Conservation (phyloP, 2,797 vertebrate species). For the Aratinga solstitialis region DNA sequence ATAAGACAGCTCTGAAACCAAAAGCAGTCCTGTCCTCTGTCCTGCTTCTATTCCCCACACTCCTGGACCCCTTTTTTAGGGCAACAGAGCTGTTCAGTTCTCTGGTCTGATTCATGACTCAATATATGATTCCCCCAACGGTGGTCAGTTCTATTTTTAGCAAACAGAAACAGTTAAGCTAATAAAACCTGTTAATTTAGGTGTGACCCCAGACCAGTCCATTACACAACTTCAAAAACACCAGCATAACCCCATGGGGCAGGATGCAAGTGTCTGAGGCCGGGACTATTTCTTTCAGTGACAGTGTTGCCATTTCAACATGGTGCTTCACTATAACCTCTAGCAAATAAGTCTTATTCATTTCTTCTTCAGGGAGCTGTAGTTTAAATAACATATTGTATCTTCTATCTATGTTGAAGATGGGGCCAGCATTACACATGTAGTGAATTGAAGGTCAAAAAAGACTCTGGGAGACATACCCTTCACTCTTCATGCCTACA, state of each 20-base stretch:
- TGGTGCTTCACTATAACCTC: neutral
- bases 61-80: neutral
- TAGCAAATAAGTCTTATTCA: neutral
- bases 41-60: neutral
- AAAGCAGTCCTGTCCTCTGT: neutral
- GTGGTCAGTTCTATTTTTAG: neutral
- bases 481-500: neutral
- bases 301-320: neutral
- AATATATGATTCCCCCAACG: neutral
- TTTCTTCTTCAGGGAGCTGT: neutral
- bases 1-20: neutral
- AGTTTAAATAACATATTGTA: neutral
- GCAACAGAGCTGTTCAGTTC: neutral
- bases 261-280: neutral
- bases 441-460: neutral
- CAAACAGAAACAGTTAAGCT: neutral
- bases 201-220: neutral
- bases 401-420: neutral
- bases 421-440: neutral
- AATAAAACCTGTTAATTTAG: neutral
- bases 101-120: neutral
- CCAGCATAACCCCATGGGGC: rapidly evolving
- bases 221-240: neutral
- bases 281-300: neutral
- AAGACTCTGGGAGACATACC: neutral